Base-by-base conservation (phyloP, 2,797 vertebrate genomes). In the Euthynnus affinis region DNA sequence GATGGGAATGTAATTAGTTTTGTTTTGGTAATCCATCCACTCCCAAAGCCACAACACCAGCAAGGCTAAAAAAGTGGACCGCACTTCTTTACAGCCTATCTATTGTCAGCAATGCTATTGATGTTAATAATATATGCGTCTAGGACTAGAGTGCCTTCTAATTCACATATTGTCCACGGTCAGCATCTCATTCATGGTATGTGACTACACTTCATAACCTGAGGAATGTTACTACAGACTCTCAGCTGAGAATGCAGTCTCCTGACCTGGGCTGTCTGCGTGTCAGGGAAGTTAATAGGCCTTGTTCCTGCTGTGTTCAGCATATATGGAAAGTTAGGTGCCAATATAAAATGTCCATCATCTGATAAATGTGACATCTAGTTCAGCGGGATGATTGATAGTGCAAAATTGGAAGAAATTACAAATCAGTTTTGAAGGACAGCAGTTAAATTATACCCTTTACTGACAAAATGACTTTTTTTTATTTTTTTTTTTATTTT, bases 331-430 rank as follows among this genome's bases (percentile, higher is more conserved):
- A 86, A 76, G 48, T 76, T 44, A 53, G 46, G 64, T 20, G 55
- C 65, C 46, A 51, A 77, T 76, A 48, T 74, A 71, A 89, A 60
- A 84, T 17, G 83, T 89, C 88, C 75, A 83, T 90, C 88, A 88
- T 82, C 69, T 78, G 15, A 63, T 71, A 74, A 79, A 76, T 73
- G 74, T 72, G 85, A 89, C 86, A 56, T 78, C 73, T 17, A 65
- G 71, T 27, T 71, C 70, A 40, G 42, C 75, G 3, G 17, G 81
- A 64, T 92, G 92, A 94, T 14, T 85, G 92, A 87, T 87, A 84
- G 90, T 72, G 48, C 66, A 46, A 85, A 87, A 92, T 89, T 87
- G 82, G 73, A 76, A 71, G 66, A 89, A 86, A 91, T 82, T 67
- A 69, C 18, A 25, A 82, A 76, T 80, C 59, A 76, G 60, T 83